Conservation (phyloP, 1,140 invertebrate species). For the Halotydeus destructor region DNA sequence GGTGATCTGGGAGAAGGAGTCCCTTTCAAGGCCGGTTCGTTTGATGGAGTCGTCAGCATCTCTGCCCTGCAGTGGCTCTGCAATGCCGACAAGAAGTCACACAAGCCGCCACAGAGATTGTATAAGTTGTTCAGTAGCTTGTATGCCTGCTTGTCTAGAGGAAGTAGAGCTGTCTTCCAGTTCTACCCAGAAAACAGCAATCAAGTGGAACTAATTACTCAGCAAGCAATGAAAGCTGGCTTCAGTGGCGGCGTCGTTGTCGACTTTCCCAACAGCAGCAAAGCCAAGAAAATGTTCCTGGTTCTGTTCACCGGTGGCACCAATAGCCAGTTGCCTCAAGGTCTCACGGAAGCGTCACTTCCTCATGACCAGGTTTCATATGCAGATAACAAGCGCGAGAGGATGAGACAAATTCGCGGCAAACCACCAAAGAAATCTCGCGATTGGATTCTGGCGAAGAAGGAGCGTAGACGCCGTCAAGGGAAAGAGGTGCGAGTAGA, state of each 20-base stretch:
- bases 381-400: conserved; percentile 32
- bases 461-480: conserved; percentile 60
- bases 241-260: conserved; percentile 69
- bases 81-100: conserved; percentile 79
- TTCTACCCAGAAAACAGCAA: conserved; percentile 90
- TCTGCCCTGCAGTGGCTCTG: conserved; percentile 98
- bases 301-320: conserved; percentile 74
- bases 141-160: conserved; percentile 57
- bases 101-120: conserved; percentile 73
- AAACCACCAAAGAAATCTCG: conserved; percentile 55
- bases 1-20: conserved; percentile 86
- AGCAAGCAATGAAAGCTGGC: conserved; percentile 86
- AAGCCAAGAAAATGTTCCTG: conserved; percentile 72
- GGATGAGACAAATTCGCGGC: conserved; percentile 32
- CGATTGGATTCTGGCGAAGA: conserved; percentile 64
- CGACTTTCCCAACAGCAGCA: conserved; percentile 92
- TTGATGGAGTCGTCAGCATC: conserved; percentile 76
- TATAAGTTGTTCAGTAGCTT: conserved; percentile 75
- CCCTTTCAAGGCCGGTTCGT: conserved; percentile 77
- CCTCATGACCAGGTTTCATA: conserved; percentile 3
- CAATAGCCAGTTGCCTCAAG: conserved; percentile 27
- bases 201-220: conserved; percentile 75
- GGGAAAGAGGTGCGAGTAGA: conserved; percentile 37
- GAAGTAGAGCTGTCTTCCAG: conserved; percentile 81
- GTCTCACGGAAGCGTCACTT: conserved; percentile 24